Percentiles rank a stretch among this genome's conserved stretches.
Evolutionary conservation across 1,140 invertebrate genomes (phyloP).

Genomic region (Sycobia sp.): DNA sequence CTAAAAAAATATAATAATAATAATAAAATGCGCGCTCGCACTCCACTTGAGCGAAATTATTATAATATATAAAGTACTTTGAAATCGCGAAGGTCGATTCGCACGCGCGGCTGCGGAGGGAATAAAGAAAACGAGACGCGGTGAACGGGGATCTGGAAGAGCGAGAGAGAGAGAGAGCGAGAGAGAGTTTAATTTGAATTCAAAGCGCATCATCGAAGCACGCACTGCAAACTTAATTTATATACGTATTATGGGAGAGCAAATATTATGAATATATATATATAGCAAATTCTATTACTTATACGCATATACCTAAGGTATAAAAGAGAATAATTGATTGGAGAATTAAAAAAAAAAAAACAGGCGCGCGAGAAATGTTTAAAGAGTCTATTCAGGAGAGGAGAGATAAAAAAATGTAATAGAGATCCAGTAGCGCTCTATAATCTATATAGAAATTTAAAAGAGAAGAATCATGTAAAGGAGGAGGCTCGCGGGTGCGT

Average conservation of each 20-base stretch:
- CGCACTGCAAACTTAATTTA: conserved; percentile 21
- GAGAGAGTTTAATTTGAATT: too few species aligned
- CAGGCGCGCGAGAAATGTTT: too few species aligned
- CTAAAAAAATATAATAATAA: too few species aligned
- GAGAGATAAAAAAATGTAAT: conserved; percentile 15
- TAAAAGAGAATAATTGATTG: too few species aligned
- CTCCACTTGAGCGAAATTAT: conserved; percentile 17
- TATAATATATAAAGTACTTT: background rate
- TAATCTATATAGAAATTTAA: conserved; percentile 16
- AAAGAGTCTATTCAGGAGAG: too few species aligned
- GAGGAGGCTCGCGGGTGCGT: background rate
- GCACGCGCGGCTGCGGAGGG: background rate
- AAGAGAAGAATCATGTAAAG: conserved; percentile 7
- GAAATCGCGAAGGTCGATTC: too few species aligned
- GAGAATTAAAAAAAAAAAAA: too few species aligned
- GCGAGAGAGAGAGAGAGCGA: too few species aligned
- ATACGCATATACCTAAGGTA: conserved; percentile 16
- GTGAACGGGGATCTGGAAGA: background rate
- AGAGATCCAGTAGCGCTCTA: conserved; percentile 25
- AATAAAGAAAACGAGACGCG: background rate
- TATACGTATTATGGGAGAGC: conserved; percentile 18
- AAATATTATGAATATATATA: conserved; percentile 15
- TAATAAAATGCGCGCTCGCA: too few species aligned
- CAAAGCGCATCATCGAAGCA: background rate
- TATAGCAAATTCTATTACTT: conserved; percentile 23